phyloP scores from a whole-genome alignment of 1,140 invertebrate species.

The Gyrodactylus salaris region DNA sequence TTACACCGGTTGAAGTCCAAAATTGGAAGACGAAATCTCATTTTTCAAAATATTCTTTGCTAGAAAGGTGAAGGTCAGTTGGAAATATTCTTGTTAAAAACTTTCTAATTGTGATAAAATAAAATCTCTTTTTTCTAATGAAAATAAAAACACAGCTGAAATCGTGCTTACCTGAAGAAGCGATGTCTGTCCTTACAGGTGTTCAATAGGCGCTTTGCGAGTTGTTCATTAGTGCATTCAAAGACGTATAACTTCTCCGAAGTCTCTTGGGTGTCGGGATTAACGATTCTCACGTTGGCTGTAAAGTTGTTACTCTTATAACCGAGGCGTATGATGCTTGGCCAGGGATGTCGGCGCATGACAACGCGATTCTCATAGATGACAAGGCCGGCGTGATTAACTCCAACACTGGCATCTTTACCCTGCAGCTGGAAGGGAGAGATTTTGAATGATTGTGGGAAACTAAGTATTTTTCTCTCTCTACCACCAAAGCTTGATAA shows the following conservation, averaged over 20 bases:
- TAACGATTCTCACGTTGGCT: conserved; percentile 30
- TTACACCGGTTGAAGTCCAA: too few relatives aligned
- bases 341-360: conserved; percentile 93
- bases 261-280: not conserved
- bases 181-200: not conserved
- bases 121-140: not conserved
- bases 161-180: conserved; percentile 3
- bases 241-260: not conserved
- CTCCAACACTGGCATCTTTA: conserved; percentile 72
- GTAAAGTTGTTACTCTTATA: conserved; percentile 95
- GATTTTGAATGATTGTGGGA: too few relatives aligned
- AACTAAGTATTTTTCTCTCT: too few relatives aligned
- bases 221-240: not conserved
- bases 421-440: conserved; percentile 25
- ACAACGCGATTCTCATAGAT: conserved; percentile 70
- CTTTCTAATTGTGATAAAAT: not conserved
- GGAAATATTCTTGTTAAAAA: too few relatives aligned
- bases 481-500: too few relatives aligned
- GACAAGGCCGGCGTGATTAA: conserved; percentile 66
- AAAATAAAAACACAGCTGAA: not conserved
- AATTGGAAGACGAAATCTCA: too few relatives aligned
- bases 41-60: too few relatives aligned
- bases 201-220: not conserved
- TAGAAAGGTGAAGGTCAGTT: too few relatives aligned
- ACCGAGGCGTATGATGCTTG: conserved; percentile 90